phyloP scores from a whole-genome alignment of 2,113 vertebrate species.

The Cyprinodon brontotheroides region DNA sequence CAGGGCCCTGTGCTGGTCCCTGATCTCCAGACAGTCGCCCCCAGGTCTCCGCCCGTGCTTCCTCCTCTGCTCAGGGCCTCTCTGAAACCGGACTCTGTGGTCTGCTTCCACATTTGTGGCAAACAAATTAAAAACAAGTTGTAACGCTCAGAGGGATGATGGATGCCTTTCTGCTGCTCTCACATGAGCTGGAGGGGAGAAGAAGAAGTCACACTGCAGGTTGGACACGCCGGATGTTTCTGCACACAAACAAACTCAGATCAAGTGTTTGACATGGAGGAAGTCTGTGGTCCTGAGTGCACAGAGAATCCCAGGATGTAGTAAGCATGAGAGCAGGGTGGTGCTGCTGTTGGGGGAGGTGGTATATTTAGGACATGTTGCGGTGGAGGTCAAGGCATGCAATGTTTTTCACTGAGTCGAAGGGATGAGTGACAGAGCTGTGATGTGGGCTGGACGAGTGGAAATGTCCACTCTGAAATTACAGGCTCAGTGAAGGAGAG shows the following conservation, averaged over 20 bases:
- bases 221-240: slow-evolving; percentile 44
- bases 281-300: slow-evolving; percentile 44
- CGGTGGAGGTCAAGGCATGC: slow-evolving; percentile 66
- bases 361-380: slow-evolving; percentile 69
- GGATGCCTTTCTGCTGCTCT: too few relatives aligned
- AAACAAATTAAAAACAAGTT: too few relatives aligned
- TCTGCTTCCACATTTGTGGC: too few relatives aligned
- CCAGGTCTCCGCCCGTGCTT: too few relatives aligned
- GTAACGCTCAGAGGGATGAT: too few relatives aligned
- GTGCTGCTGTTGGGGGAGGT: slow-evolving; percentile 15
- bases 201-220: slow-evolving; percentile 15
- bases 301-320: slow-evolving; percentile 58
- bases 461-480: slow-evolving; percentile 64
- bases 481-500: slow-evolving; percentile 56
- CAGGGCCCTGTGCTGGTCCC: too few relatives aligned
- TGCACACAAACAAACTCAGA: slow-evolving; percentile 38
- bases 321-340: slow-evolving; percentile 26
- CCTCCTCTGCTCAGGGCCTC: too few relatives aligned
- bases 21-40: too few relatives aligned
- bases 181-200: neutral
- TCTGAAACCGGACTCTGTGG: too few relatives aligned
- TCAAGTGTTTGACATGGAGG: slow-evolving; percentile 25
- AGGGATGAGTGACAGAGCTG: slow-evolving; percentile 68
- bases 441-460: slow-evolving; percentile 69
- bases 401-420: slow-evolving; percentile 67